Evolutionary conservation across 2,797 vertebrate genomes (phyloP), one percentile per base, ranked within the genome.

Genomic region (Galagoides demidoff): DNA sequence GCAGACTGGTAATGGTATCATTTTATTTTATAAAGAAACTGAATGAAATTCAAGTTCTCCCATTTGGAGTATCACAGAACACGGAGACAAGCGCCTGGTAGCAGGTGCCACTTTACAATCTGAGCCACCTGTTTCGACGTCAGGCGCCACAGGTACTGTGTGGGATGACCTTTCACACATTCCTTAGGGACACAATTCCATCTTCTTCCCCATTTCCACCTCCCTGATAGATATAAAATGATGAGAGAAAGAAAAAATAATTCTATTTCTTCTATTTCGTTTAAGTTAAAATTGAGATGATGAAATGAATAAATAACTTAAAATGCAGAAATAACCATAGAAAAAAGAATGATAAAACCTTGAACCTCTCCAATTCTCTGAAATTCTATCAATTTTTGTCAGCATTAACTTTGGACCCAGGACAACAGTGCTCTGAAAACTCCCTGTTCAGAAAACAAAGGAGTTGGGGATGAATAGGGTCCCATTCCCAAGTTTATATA

Each of bases 391-490:
- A 52, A 22, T 89, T 83, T 29, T 31, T 73, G 66, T 77, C 25
- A 76, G 22, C 43, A 27, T 37, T 55, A 90, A 79, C 39, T 37
- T 11, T 73, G 3, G 59, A 78, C 23, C 17, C 43, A 76, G 3
- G 8, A 52, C 16, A 85, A 70, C 0, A 17, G 55, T 61, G 29
- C 25, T 90, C 13, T 79, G 59, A 92, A 88, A 57, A 25, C 23
- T 20, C 43, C 17, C n/a, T 52, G 13, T 31, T 94, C 63, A 95
- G 68, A 82, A 95, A 97, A 83, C 17, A 93, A 13, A 82, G 27
- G 43, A 71, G 8, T 78, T 92, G 59, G 27, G 25, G 45, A 49
- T 85, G 27, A 11, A 37, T 37, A 45, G 8, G 3, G 73, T 49
- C 9, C 11, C 31, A 23, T 49, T 84, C 37, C 82, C 70, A 78